Evolutionary conservation across 2,797 vertebrate species (phyloP).

Genomic region (Eidolon dupreanum): DNA sequence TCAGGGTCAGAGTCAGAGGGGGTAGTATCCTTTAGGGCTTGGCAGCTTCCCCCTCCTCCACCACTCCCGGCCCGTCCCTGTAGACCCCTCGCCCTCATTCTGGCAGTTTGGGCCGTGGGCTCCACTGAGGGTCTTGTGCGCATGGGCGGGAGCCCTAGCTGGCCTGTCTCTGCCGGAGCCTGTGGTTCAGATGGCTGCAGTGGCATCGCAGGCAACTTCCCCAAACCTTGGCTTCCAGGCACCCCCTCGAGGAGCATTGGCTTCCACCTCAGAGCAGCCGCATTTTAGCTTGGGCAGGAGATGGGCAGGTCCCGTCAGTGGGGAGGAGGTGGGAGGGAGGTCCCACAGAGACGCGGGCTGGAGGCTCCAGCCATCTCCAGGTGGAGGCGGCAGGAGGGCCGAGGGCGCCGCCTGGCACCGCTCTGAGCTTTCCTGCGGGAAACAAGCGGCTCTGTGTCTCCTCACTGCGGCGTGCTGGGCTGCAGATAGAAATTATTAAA

Average conservation of each 20-base stretch:
- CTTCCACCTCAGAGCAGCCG: background rate
- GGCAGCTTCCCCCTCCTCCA: background rate
- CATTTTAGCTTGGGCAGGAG: background rate
- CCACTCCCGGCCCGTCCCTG: background rate
- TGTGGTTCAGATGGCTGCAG: background rate
- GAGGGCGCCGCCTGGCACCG: background rate
- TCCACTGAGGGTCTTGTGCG: background rate
- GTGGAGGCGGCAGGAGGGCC: background rate
- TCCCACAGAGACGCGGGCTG: fast-evolving
- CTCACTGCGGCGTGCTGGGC: background rate
- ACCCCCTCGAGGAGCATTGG: fast-evolving
- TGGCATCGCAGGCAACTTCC: background rate
- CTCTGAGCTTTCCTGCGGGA: slow-evolving; percentile 11
- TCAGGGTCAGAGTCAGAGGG: background rate
- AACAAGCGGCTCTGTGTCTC: slow-evolving; percentile 11
- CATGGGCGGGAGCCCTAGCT: background rate
- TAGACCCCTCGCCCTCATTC: background rate
- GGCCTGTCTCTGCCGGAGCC: background rate
- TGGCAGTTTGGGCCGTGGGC: background rate
- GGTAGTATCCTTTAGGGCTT: background rate
- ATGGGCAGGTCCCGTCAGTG: background rate
- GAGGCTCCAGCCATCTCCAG: background rate
- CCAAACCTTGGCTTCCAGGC: background rate
- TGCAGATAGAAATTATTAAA: slow-evolving; percentile 67
- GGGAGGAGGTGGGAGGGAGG: background rate